Conservation (phyloP, 2,113 vertebrate genomes). For the Psophia crepitans region DNA sequence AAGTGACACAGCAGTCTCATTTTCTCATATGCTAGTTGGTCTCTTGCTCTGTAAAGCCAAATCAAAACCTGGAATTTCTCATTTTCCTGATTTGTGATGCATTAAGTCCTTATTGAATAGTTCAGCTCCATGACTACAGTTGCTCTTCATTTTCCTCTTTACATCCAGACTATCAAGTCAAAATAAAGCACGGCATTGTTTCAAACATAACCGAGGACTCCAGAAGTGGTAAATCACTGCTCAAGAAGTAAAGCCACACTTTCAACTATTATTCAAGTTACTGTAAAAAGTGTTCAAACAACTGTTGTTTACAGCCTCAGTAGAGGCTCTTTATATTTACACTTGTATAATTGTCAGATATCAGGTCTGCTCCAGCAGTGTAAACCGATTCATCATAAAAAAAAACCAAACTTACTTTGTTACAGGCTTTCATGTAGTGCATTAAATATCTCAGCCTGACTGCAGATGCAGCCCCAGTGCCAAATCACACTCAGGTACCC, state of each 20-base stretch:
- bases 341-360: neutral
- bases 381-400: neutral
- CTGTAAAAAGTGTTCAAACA: neutral
- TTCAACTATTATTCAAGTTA: neutral
- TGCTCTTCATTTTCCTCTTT: neutral
- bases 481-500: neutral
- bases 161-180: neutral
- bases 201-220: neutral
- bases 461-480: neutral
- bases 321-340: neutral
- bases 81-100: neutral
- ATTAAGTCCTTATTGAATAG: neutral
- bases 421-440: neutral
- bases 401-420: neutral
- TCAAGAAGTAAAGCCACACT: neutral
- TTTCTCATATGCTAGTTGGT: neutral
- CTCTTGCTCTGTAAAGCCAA: neutral
- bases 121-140: neutral
- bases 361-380: neutral
- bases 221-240: neutral
- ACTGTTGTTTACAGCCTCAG: neutral
- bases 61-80: neutral
- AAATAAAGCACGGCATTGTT: neutral
- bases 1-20: rapidly evolving
- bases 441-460: neutral